Evolutionary conservation across 1,140 invertebrate genomes (phyloP).

Genomic region (Hyphantria cunea): DNA sequence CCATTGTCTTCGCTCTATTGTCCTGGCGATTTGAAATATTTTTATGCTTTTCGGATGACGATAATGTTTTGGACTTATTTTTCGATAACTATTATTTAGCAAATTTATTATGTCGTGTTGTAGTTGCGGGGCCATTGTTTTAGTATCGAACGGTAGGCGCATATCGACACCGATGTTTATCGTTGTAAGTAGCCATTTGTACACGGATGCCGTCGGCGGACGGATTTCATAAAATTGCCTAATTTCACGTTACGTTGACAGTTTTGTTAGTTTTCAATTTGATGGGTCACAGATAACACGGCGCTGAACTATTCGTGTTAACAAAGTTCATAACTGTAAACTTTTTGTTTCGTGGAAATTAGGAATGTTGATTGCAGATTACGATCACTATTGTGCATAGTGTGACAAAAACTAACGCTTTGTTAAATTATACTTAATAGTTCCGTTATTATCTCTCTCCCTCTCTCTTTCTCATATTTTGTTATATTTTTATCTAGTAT

Average conservation of each 20-base stretch:
- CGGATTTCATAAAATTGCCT: slow-evolving; percentile 45
- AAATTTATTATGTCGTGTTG: slow-evolving; percentile 67
- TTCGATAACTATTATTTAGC: slow-evolving; percentile 78
- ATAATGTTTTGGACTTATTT: slow-evolving; percentile 78
- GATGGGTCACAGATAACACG: slow-evolving; percentile 22
- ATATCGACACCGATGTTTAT: slow-evolving; percentile 46
- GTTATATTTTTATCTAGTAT: no score
- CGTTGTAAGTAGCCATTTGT: slow-evolving; percentile 60
- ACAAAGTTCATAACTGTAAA: slow-evolving; percentile 17
- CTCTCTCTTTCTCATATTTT: no score
- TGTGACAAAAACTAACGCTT: slow-evolving; percentile 19
- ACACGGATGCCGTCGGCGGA: slow-evolving; percentile 55
- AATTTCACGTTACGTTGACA: slow-evolving; percentile 55
- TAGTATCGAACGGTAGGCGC: slow-evolving; percentile 45
- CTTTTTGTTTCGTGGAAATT: slow-evolving; percentile 15
- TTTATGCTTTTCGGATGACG: slow-evolving; percentile 79
- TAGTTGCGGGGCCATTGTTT: slow-evolving; percentile 45
- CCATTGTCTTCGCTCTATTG: slow-evolving; percentile 76
- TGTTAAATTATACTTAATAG: slow-evolving; percentile 10
- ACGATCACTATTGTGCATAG: slow-evolving; percentile 11
- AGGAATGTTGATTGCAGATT: slow-evolving; percentile 27
- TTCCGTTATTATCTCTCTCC: not conserved
- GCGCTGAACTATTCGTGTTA: slow-evolving; percentile 22
- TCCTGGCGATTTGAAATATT: slow-evolving; percentile 75
- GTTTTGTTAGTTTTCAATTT: slow-evolving; percentile 32